phyloP scores from a whole-genome alignment of 1,140 invertebrate species.

The Drosophila baimaii region DNA sequence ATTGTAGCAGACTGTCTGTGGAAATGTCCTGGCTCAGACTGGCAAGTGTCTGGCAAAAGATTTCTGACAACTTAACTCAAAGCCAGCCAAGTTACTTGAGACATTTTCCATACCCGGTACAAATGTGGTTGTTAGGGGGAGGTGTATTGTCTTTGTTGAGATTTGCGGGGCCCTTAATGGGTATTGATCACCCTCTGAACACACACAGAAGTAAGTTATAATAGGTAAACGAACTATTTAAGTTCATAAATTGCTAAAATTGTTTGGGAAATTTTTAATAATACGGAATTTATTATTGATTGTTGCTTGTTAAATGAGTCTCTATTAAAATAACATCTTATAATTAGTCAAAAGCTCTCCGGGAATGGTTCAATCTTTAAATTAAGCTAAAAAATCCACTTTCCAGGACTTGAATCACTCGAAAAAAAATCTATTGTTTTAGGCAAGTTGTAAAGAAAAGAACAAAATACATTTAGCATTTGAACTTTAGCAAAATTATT shows the following conservation, averaged over 20 bases:
- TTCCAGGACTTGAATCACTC: not conserved
- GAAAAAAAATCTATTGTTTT: not conserved
- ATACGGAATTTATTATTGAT: no score
- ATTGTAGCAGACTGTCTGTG: constrained; percentile 41
- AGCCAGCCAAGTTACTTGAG: constrained; percentile 34
- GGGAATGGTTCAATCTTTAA: no score
- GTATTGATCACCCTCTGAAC: not conserved
- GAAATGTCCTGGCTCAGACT: constrained; percentile 51
- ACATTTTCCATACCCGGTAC: not conserved
- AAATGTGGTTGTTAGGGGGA: no score
- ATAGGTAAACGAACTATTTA: not conserved
- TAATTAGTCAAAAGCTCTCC: no score
- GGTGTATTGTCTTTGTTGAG: constrained; percentile 1
- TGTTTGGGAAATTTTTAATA: no score
- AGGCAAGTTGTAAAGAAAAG: not conserved
- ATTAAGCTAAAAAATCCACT: not conserved
- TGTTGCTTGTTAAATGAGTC: no score
- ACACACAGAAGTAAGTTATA: not conserved
- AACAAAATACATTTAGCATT: not conserved
- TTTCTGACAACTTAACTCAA: constrained; percentile 46
- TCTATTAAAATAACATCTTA: no score
- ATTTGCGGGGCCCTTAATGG: not conserved
- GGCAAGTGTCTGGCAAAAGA: constrained; percentile 53
- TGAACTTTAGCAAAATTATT: constrained; percentile 4
- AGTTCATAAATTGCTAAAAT: no score